Evolutionary conservation across 2,888 invertebrate genomes (phyloP).

Genomic region (Polydesmus complanatus): DNA sequence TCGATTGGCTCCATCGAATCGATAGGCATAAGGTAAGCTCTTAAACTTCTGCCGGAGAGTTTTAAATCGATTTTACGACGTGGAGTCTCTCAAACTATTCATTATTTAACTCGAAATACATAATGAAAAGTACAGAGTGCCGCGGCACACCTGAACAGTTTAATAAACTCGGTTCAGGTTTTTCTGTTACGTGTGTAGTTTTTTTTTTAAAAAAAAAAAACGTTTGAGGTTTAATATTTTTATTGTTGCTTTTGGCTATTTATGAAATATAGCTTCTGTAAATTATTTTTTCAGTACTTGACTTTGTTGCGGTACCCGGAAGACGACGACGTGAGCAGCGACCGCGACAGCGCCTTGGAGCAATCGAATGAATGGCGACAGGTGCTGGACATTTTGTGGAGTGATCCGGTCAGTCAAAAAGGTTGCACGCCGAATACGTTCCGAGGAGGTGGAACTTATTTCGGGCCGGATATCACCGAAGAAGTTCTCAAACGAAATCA

Average conservation of each 20-base stretch:
- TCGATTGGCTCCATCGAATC: constrained; percentile 60
- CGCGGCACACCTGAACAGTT: too few species aligned
- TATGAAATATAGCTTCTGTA: neutral
- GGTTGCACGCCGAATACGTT: constrained; percentile 71
- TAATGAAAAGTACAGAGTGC: too few species aligned
- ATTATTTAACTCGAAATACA: too few species aligned
- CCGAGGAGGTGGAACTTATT: constrained; percentile 83
- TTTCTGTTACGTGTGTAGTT: too few species aligned
- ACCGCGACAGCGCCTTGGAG: neutral
- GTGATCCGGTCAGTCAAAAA: constrained; percentile 65
- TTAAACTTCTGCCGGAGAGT: neutral
- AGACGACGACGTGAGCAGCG: neutral
- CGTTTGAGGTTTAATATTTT: neutral
- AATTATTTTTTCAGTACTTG: constrained; percentile 9
- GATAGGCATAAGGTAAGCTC: constrained; percentile 64
- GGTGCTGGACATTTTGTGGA: constrained; percentile 74
- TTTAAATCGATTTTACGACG: too few species aligned
- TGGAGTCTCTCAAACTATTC: too few species aligned
- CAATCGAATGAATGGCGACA: constrained; percentile 12
- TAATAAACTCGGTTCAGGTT: too few species aligned
- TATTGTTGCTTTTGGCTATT: neutral
- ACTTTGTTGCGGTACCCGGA: constrained; percentile 12
- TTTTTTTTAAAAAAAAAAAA: too few species aligned
- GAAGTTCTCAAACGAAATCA: constrained; percentile 62
- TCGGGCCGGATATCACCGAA: constrained; percentile 76